Conservation (phyloP, 1,140 invertebrate genomes). For the Ceratina australensis region DNA sequence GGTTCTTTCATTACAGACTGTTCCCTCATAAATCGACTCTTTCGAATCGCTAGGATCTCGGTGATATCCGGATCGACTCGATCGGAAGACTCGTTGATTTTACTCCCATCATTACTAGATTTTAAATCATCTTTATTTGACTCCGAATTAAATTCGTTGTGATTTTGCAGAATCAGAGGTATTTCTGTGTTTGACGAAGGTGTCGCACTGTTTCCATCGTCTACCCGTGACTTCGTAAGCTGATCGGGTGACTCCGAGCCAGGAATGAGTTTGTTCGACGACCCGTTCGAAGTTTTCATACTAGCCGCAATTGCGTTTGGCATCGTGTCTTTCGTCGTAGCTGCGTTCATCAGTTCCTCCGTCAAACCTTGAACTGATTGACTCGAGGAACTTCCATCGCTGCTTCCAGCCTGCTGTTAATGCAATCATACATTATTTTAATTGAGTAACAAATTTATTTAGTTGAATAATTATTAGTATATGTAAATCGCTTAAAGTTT, state of each 20-base stretch:
- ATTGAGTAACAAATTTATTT: background rate
- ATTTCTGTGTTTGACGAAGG: background rate
- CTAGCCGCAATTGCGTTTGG: background rate
- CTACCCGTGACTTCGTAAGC: no score
- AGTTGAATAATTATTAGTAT: no score
- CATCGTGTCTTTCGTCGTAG: background rate
- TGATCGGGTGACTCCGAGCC: background rate
- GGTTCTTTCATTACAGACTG: background rate
- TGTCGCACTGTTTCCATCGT: no score
- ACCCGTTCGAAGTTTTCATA: constrained; percentile 1
- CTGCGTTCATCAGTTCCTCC: background rate
- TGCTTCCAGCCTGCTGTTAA: background rate
- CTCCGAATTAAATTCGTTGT: background rate
- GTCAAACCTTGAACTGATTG: background rate
- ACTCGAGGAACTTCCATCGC: background rate
- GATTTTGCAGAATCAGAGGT: background rate
- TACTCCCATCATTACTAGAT: background rate
- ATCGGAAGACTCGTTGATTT: background rate
- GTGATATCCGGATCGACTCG: no score
- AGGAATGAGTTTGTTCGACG: background rate
- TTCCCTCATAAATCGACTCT: background rate
- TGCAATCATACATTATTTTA: no score
- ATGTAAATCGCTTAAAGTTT: no score
- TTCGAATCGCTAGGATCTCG: background rate
- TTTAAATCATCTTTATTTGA: background rate